Percentiles rank a stretch among this genome's conserved stretches.
Conservation (phyloP, 2,797 vertebrate species). For the Pristis pectinata region DNA sequence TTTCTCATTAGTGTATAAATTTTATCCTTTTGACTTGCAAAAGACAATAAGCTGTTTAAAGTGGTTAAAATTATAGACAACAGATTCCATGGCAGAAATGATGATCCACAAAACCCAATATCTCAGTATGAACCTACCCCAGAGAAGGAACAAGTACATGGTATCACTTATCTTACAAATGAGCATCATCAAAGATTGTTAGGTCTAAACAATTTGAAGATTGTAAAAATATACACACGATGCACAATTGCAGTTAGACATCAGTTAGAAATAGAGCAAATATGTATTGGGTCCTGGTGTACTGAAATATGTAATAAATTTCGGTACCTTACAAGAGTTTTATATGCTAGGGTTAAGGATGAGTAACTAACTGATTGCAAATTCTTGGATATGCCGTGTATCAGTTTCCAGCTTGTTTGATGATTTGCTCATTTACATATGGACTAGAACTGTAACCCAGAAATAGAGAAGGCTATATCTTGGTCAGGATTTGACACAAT, state of each 20-base stretch:
- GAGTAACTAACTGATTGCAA: not conserved
- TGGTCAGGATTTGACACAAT: not conserved
- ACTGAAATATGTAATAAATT: not conserved
- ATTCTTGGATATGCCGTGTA: not conserved
- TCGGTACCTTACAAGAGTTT: not conserved
- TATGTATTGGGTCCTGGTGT: not conserved
- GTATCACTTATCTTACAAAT: not conserved
- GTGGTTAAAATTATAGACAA: not conserved
- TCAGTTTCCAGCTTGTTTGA: not conserved
- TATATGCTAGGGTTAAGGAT: not conserved
- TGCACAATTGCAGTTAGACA: not conserved
- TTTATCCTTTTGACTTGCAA: not conserved
- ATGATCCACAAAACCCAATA: not conserved
- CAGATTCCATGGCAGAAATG: not conserved
- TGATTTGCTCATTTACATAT: not conserved
- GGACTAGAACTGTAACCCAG: not conserved
- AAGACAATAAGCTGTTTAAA: not conserved
- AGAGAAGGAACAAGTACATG: not conserved
- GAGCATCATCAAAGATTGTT: not conserved
- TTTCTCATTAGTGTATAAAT: not conserved
- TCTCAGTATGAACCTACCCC: not conserved
- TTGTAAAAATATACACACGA: not conserved
- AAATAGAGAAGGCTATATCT: not conserved
- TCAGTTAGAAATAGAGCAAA: no score
- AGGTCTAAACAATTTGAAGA: not conserved